phyloP scores from a whole-genome alignment of 2,888 invertebrate species.

The Monochamus alternatus region DNA sequence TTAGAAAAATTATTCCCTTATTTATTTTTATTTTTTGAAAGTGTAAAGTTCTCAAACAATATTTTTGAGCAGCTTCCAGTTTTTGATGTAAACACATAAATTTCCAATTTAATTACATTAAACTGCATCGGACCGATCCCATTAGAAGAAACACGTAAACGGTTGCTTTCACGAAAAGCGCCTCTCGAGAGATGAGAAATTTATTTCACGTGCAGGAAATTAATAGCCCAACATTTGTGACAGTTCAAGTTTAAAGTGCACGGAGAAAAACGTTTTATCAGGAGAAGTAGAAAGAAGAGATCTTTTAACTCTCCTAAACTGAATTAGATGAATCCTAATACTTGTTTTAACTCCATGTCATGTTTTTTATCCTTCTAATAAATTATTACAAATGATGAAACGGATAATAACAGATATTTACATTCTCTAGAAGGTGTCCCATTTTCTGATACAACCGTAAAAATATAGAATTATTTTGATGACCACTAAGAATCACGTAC shows the following conservation, averaged over 20 bases:
- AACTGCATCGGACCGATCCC: neutral
- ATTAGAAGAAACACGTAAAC: neutral
- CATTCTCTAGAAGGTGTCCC: no score
- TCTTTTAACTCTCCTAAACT: neutral
- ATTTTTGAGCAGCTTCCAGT: neutral
- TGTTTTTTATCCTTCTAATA: neutral
- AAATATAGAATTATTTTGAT: no score
- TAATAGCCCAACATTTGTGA: neutral
- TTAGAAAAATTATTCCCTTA: no score
- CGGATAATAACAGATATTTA: no score
- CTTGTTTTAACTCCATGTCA: neutral
- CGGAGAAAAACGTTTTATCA: neutral
- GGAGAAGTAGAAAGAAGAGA: neutral
- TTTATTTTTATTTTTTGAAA: neutral
- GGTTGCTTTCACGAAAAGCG: conserved; percentile 2
- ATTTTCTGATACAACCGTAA: no score
- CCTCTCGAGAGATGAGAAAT: neutral
- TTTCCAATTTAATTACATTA: conserved; percentile 2
- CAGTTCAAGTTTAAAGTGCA: neutral
- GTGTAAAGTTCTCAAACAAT: neutral
- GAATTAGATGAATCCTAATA: neutral
- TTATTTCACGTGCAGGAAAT: neutral
- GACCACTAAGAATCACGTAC: no score
- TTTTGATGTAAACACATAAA: conserved; percentile 14
- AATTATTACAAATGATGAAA: neutral